A percentile compares a stretch with the other conserved stretches of the same genome.
Evolutionary conservation across 2,113 vertebrate species (phyloP).

Genomic region (Pampusana beccarii): DNA sequence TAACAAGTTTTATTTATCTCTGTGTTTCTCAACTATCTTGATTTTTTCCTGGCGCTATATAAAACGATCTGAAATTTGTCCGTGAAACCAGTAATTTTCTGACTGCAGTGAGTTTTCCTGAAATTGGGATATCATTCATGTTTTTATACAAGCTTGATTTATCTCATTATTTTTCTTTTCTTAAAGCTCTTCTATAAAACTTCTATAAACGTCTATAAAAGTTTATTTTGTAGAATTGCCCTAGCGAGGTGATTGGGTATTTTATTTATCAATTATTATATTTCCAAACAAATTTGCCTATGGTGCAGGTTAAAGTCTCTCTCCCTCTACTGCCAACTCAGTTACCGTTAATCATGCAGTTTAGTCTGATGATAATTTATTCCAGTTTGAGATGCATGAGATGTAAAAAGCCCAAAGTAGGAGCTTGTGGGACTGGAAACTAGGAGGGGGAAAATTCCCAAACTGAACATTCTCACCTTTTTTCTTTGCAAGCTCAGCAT

Average conservation of each 20-base stretch:
- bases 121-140: not conserved
- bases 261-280: not conserved
- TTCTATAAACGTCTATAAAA: too few relatives aligned
- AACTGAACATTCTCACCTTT: conserved; percentile 21
- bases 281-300: not conserved
- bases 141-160: not conserved
- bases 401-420: not conserved
- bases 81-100: not conserved
- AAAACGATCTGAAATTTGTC: not conserved
- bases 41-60: fast-evolving
- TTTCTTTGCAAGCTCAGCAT: conserved; percentile 39
- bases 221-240: not conserved
- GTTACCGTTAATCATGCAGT: not conserved
- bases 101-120: not conserved
- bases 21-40: not conserved
- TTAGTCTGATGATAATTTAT: conserved; percentile 38
- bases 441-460: not conserved
- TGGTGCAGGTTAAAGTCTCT: not conserved
- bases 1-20: not conserved
- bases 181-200: not conserved
- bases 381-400: conserved; percentile 14
- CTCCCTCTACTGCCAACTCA: not conserved
- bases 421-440: not conserved
- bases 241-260: not conserved
- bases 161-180: not conserved